These are phyloP conservation scores for Muschampia plurimacula DNA, from an alignment of 2,888 invertebrate species.

Conservation along the genomic window DNA sequence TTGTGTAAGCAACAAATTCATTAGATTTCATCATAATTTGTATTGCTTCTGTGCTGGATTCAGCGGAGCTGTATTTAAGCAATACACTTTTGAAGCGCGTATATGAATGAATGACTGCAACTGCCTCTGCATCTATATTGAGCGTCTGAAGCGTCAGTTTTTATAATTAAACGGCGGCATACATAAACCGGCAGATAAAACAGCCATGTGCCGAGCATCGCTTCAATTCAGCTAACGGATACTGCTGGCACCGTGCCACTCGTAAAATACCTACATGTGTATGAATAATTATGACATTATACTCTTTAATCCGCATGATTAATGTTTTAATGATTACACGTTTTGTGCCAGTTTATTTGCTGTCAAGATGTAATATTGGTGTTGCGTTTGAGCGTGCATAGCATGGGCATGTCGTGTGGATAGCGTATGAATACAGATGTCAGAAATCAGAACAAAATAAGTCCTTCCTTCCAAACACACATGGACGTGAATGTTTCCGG, in stretches of 20 bases:
- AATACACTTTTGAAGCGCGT: constrained; percentile 27
- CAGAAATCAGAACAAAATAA: constrained; percentile 8
- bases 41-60: constrained; percentile 14
- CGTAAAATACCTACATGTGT: constrained; percentile 26
- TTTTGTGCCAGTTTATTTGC: constrained; percentile 29
- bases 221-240: constrained; percentile 53
- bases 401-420: constrained; percentile 16
- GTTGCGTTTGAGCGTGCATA: constrained; percentile 13
- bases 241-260: constrained; percentile 65
- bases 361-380: constrained; percentile 21
- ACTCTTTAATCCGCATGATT: constrained; percentile 15
- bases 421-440: constrained; percentile 28
- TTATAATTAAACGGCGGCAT: constrained; percentile 44
- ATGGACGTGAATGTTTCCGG: constrained; percentile 21
- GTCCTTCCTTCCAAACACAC: constrained; percentile 17
- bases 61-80: constrained; percentile 18
- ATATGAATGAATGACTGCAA: constrained; percentile 31
- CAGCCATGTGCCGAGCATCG: constrained; percentile 66
- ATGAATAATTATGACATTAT: constrained; percentile 18
- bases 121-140: constrained; percentile 37
- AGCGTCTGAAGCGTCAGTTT: constrained; percentile 37
- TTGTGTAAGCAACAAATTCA: neutral
- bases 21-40: constrained; percentile 15
- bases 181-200: constrained; percentile 54
- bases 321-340: constrained; percentile 33